Percentiles rank a stretch among this genome's conserved stretches.
Evolutionary conservation across 2,113 vertebrate genomes (phyloP).

Genomic region (Motacilla tschutschensis): DNA sequence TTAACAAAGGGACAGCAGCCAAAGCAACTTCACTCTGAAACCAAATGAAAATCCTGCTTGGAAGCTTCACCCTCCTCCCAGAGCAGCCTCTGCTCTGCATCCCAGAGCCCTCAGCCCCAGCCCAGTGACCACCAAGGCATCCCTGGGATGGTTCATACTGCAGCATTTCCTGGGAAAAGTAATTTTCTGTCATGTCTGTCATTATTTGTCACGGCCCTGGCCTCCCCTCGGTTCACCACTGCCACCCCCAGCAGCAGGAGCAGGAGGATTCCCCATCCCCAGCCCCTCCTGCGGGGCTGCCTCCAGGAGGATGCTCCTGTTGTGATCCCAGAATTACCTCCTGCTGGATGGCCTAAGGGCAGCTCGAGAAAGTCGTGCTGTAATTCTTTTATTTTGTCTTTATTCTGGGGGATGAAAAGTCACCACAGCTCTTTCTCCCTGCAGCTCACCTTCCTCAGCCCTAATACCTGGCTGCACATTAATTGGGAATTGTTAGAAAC

Average conservation of each 20-base stretch:
- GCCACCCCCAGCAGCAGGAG: not conserved
- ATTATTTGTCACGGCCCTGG: slow-evolving; percentile 5
- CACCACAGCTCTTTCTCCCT: not conserved
- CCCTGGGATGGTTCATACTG: not conserved
- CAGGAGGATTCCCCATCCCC: not conserved
- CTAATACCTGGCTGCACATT: not conserved
- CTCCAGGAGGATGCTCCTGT: not conserved
- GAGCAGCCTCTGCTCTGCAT: not conserved
- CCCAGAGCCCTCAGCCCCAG: not conserved
- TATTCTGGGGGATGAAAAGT: not conserved
- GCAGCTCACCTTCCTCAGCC: not conserved
- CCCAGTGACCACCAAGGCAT: not conserved
- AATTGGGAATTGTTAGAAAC: not conserved
- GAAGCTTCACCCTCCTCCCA: not conserved
- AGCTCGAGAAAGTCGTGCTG: not conserved
- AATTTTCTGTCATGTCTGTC: not conserved
- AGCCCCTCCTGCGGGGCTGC: fast-evolving
- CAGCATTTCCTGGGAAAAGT: not conserved
- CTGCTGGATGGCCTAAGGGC: not conserved
- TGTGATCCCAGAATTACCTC: not conserved
- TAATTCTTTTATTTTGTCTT: not conserved
- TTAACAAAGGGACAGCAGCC: not conserved
- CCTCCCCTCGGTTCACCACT: not conserved
- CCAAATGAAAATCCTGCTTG: not conserved
- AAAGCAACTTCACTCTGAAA: not conserved